A percentile compares a stretch with the other conserved stretches of the same genome.
Conservation (phyloP, 2,888 invertebrate genomes). For the Pseudococcus viburni region DNA sequence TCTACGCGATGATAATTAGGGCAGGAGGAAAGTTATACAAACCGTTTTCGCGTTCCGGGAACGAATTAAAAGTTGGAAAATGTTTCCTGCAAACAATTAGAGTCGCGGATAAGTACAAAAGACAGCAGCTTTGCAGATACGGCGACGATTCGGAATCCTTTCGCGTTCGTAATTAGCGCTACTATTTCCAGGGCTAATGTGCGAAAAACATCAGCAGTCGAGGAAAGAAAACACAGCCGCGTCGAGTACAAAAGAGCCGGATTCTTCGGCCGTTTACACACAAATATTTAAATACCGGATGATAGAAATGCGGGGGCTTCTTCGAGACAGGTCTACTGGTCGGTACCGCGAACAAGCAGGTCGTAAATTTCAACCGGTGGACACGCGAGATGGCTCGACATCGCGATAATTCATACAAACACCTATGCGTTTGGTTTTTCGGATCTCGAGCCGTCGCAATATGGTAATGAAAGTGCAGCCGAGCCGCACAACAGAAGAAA, state of each 20-base stretch:
- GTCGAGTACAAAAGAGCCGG: background rate
- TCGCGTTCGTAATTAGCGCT: background rate
- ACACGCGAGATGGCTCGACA: background rate
- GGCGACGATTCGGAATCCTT: background rate
- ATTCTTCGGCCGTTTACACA: too few relatives aligned
- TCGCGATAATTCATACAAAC: background rate
- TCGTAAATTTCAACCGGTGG: background rate
- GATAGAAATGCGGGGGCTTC: background rate
- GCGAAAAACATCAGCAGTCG: background rate
- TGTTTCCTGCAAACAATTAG: background rate
- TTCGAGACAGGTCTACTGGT: background rate
- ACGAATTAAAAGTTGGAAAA: conserved; percentile 4
- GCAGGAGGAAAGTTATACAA: background rate
- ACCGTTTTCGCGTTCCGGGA: background rate
- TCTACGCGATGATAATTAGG: background rate
- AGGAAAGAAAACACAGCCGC: background rate
- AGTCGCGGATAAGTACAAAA: background rate
- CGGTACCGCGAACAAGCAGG: background rate
- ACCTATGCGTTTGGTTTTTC: background rate
- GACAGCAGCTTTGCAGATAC: background rate
- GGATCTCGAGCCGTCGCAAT: background rate
- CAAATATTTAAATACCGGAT: background rate
- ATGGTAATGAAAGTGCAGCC: background rate
- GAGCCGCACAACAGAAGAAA: background rate
- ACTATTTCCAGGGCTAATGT: background rate